Conservation (phyloP, 2,888 invertebrate species). For the Drosophila meridiana region DNA sequence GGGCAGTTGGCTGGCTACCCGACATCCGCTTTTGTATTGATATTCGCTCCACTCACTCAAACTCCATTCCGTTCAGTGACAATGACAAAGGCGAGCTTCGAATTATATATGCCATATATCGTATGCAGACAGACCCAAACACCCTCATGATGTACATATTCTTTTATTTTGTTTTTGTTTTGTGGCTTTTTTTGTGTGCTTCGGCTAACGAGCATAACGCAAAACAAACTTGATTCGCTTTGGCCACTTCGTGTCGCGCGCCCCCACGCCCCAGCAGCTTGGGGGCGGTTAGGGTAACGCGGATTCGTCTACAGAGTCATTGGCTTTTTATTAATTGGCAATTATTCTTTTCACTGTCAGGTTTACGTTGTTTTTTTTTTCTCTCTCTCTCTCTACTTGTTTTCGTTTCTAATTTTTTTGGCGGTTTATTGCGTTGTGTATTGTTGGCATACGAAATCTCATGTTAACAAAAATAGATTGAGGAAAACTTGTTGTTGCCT, state of each 20-base stretch:
- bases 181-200: slow-evolving; percentile 2
- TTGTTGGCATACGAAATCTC: slow-evolving; percentile 31
- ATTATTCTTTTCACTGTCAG: slow-evolving; percentile 65
- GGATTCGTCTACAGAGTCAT: slow-evolving; percentile 48
- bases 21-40: slow-evolving; percentile 51
- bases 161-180: slow-evolving; percentile 4
- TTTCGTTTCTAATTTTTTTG: slow-evolving; percentile 49
- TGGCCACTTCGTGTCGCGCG: slow-evolving; percentile 51
- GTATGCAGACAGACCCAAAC: slow-evolving; percentile 61
- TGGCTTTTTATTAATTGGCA: slow-evolving; percentile 74
- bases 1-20: slow-evolving; percentile 34
- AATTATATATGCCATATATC: slow-evolving; percentile 58
- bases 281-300: slow-evolving; percentile 15
- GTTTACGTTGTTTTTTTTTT: slow-evolving; percentile 14
- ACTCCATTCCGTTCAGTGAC: slow-evolving; percentile 39
- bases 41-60: slow-evolving; percentile 50
- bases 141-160: slow-evolving; percentile 61
- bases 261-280: background rate
- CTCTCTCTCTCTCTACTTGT: slow-evolving; percentile 21
- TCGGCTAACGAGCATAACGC: slow-evolving; percentile 57
- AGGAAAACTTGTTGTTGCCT: background rate
- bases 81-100: slow-evolving; percentile 56
- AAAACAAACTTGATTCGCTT: slow-evolving; percentile 61
- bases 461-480: slow-evolving; percentile 9
- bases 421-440: slow-evolving; percentile 48